Percentiles rank a stretch among this genome's conserved stretches.
Conservation (phyloP, 2,797 vertebrate species). For the Limnodromus scolopaceus region DNA sequence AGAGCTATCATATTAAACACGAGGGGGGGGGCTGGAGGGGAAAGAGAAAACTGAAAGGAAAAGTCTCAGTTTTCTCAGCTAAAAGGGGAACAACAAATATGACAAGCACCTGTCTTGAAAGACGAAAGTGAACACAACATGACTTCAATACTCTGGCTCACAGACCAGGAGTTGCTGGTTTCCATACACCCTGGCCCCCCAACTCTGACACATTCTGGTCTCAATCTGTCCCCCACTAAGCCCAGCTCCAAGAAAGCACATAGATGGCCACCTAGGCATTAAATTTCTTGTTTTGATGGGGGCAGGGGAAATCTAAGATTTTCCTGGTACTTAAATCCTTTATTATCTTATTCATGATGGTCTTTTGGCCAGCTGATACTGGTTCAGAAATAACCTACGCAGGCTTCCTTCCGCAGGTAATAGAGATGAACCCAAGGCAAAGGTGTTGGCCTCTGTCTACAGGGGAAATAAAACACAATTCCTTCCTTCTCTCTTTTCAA, state of each 20-base stretch:
- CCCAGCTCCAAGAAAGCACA: neutral
- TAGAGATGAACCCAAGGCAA: neutral
- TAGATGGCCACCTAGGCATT: neutral
- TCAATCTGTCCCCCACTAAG: rapidly evolving
- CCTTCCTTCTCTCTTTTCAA: neutral
- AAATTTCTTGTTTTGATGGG: neutral
- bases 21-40: rapidly evolving
- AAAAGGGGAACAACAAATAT: neutral
- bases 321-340: neutral
- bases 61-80: neutral
- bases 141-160: neutral
- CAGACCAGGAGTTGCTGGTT: neutral
- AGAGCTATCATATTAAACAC: neutral
- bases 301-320: neutral
- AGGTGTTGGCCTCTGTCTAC: neutral
- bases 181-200: neutral
- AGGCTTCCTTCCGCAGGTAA: neutral
- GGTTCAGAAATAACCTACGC: neutral
- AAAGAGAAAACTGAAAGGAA: neutral
- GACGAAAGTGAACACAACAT: neutral
- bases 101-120: neutral
- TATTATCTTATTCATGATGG: neutral
- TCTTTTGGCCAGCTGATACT: neutral
- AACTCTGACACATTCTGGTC: rapidly evolving
- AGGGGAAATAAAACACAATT: neutral